Evolutionary conservation across 1,140 invertebrate genomes (phyloP).

Genomic region (Drosophila pseudoananassae): DNA sequence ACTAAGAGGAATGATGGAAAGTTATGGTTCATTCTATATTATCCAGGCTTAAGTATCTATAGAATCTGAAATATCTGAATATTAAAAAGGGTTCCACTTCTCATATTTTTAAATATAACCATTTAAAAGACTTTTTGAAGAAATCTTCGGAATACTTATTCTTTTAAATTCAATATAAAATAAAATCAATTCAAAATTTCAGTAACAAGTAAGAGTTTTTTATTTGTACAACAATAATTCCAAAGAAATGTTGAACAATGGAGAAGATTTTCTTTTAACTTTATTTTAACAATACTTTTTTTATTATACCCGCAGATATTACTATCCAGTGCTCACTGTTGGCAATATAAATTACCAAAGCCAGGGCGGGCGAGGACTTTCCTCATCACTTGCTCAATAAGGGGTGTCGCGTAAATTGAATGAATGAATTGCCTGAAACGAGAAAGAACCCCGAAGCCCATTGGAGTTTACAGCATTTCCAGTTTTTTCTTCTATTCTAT

Average conservation of each 20-base stretch:
- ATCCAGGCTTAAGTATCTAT: too few species aligned
- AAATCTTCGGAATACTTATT: too few species aligned
- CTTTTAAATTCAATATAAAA: too few species aligned
- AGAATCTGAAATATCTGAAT: too few species aligned
- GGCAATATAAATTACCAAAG: slow-evolving; percentile 54
- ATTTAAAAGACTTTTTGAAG: too few species aligned
- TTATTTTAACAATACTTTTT: background rate
- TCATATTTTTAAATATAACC: too few species aligned
- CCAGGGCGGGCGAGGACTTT: slow-evolving; percentile 30
- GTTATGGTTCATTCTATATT: background rate
- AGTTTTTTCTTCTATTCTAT: slow-evolving; percentile 11
- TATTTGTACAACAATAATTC: background rate
- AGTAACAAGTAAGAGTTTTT: background rate
- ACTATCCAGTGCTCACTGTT: slow-evolving; percentile 16
- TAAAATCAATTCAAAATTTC: too few species aligned
- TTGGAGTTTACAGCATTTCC: slow-evolving; percentile 35
- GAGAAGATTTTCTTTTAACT: background rate
- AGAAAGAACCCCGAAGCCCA: slow-evolving; percentile 35
- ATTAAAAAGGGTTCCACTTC: too few species aligned
- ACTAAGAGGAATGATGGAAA: background rate
- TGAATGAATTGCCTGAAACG: slow-evolving; percentile 77
- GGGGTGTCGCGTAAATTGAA: slow-evolving; percentile 81
- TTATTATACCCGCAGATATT: background rate
- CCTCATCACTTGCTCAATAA: slow-evolving; percentile 61
- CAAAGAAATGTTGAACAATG: too few species aligned